These are phyloP conservation scores for Blera fallax DNA, from an alignment of 2,888 invertebrate species.

Conservation along the genomic window DNA sequence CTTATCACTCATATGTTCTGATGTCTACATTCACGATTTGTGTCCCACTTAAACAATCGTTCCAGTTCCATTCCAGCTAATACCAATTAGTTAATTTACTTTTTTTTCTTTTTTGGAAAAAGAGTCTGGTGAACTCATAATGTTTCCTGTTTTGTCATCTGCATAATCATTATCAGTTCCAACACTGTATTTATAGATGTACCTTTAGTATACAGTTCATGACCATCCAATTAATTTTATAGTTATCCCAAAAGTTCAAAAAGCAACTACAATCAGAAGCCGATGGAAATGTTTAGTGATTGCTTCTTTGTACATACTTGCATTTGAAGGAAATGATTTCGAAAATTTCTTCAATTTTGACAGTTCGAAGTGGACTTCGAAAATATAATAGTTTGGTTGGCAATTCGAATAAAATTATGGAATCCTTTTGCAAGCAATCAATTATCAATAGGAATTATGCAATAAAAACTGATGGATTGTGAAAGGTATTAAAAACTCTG, in stretches of 20 bases:
- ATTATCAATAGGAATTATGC: neutral
- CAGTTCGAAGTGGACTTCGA: neutral
- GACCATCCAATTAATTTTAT: conserved; percentile 18
- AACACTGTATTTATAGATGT: neutral
- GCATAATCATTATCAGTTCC: conserved; percentile 28
- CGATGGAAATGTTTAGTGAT: neutral
- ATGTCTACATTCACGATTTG: neutral
- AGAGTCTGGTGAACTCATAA: conserved; percentile 45
- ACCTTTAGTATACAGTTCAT: conserved; percentile 24
- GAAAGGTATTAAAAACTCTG: neutral
- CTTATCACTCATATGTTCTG: conserved; percentile 42
- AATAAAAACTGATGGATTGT: neutral
- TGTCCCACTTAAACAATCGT: conserved; percentile 19
- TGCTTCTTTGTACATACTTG: neutral
- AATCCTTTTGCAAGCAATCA: neutral
- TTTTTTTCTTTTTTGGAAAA: conserved; percentile 21
- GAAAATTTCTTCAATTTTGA: neutral
- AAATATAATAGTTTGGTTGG: neutral
- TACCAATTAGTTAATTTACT: conserved; percentile 9
- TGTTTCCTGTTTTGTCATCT: conserved; percentile 61
- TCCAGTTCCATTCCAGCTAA: conserved; percentile 3
- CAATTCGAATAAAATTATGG: neutral
- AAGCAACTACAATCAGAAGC: neutral
- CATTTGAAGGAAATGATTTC: neutral
- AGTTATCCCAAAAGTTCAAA: neutral